Percentiles rank a stretch among this genome's conserved stretches.
Conservation (phyloP, 2,113 vertebrate genomes). For the Rallus limicola region DNA sequence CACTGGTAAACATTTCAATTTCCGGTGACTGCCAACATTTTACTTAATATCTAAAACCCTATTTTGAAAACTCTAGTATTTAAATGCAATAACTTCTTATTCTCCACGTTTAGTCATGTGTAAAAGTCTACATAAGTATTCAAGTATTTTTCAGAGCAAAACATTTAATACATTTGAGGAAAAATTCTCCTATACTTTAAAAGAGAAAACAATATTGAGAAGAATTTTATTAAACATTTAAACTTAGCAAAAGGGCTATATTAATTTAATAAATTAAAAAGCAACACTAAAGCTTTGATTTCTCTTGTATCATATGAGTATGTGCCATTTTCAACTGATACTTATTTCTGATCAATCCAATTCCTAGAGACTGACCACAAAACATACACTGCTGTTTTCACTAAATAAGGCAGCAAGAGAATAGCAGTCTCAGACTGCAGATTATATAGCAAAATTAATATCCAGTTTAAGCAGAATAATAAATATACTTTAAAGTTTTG, state of each 20-base stretch:
- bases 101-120: not conserved
- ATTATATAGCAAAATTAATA: not conserved
- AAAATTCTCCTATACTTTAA: not conserved
- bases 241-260: not conserved
- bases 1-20: not conserved
- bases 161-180: not conserved
- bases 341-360: not conserved
- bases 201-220: not conserved
- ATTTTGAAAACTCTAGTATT: not conserved
- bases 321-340: not conserved
- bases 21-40: not conserved
- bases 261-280: not conserved
- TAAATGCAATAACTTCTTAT: not conserved
- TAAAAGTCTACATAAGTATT: not conserved
- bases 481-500: not conserved
- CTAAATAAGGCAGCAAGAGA: not conserved
- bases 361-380: not conserved
- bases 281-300: not conserved
- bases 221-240: not conserved
- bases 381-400: not conserved
- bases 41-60: not conserved
- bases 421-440: not conserved
- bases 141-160: not conserved
- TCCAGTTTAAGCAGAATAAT: not conserved
- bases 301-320: too few relatives aligned